Base-by-base conservation (phyloP, 2,113 vertebrate genomes). In the Sander lucioperca region DNA sequence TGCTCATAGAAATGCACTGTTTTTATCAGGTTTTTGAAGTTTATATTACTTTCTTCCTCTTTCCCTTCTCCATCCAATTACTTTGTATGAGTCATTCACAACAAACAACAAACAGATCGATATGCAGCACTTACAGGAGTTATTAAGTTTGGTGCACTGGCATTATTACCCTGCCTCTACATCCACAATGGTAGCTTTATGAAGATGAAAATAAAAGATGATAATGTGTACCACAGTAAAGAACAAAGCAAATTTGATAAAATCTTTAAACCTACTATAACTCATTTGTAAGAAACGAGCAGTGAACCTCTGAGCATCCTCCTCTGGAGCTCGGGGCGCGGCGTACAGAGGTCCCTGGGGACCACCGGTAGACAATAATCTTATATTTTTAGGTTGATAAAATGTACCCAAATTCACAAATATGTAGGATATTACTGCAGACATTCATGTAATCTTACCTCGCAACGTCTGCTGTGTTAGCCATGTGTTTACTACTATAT, bases 1-100 rank as follows among this genome's bases (percentile, higher is more conserved):
- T 81, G 6, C 59, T 79, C 45, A 54, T 21, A 64, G 36, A 82
- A 77, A 79, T 14, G 4, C 13, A 39, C 13, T 36, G 5, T 43
- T 79, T 69, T 54, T 12, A 13, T 53, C 30, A 21, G 39, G 33
- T 36, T 63, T 64, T 33, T 39, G 1, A 56, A 36, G 10, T 27
- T 43, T 21, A 70, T 65, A 45, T 51, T 43, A 21, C 21, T 47
- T 74, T 57, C 18, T 48, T 67, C n/a, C 8, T 0, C 47, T 3
- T 30, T 66, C 4, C 16, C 18, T 54, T 30, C 43, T 68, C 50
- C 18, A 12, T 30, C 23, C 6, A 56, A 7, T 63, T 30, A 69
- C 21, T 64, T 68, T 23, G 21, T 51, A 12, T 59, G 78, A 73
- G 54, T 80, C 63, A 51, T 43, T 71, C 4, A 3, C 15, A 74